Conservation (phyloP, 2,888 invertebrate genomes). For the Drosophila neotestacea region DNA sequence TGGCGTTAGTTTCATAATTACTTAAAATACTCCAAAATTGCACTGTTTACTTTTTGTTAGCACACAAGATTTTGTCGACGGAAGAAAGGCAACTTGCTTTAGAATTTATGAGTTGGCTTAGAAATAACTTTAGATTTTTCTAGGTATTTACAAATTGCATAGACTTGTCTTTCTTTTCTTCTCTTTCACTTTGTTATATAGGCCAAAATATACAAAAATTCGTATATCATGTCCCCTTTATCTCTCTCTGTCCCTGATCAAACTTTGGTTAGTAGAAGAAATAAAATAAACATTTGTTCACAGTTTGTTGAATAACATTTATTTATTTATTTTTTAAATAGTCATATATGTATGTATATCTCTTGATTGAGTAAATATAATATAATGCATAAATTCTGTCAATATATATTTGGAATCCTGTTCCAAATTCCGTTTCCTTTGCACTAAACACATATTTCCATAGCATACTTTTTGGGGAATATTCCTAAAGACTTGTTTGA, state of each 20-base stretch:
- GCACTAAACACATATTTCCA: slow-evolving; percentile 3
- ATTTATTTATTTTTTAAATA: slow-evolving; percentile 36
- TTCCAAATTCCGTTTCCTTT: background rate
- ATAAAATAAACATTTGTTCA: background rate
- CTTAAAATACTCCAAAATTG: too few species aligned
- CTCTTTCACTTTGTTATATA: too few species aligned
- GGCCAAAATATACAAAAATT: too few species aligned
- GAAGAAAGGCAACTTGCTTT: too few species aligned
- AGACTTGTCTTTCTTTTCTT: too few species aligned
- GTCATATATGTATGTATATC: slow-evolving; percentile 4
- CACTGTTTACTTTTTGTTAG: too few species aligned
- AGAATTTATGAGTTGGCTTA: too few species aligned
- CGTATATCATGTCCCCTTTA: too few species aligned
- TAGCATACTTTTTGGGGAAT: background rate
- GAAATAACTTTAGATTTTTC: too few species aligned
- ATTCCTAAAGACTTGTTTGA: background rate
- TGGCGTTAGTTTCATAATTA: too few species aligned
- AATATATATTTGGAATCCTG: slow-evolving; percentile 1
- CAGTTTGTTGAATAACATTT: slow-evolving; percentile 19
- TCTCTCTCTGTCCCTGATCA: background rate
- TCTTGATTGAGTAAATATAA: slow-evolving; percentile 8
- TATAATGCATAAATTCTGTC: slow-evolving; percentile 13
- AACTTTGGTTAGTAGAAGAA: background rate
- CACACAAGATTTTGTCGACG: too few species aligned
- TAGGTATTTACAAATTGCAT: too few species aligned